These are phyloP conservation scores for Tupaia chinensis DNA, from an alignment of 2,113 vertebrate species.

Conservation along the genomic window DNA sequence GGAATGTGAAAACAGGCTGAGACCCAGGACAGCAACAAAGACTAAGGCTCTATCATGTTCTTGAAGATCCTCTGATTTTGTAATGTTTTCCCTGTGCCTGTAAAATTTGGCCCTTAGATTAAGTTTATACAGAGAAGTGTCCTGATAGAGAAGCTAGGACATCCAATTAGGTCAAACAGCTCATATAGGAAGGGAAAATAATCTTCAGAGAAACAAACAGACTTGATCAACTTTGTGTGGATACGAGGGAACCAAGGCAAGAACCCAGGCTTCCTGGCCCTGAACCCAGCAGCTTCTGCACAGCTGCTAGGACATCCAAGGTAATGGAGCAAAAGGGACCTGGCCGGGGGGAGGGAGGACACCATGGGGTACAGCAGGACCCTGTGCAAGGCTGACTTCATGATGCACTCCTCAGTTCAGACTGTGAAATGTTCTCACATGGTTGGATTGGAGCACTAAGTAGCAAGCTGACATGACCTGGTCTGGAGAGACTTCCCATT, in stretches of 20 bases:
- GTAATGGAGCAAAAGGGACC: neutral
- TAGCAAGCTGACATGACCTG: neutral
- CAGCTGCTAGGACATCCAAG: neutral
- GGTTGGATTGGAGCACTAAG: neutral
- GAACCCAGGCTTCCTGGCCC: neutral
- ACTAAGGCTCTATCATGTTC: neutral
- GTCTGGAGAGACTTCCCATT: neutral
- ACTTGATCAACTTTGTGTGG: neutral
- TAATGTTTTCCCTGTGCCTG: neutral
- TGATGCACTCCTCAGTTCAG: neutral
- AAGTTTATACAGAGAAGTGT: neutral
- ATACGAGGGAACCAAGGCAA: neutral
- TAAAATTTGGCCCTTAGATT: neutral
- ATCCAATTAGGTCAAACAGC: neutral
- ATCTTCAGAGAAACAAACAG: neutral
- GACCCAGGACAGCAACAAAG: neutral
- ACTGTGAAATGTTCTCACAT: neutral
- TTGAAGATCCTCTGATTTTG: neutral
- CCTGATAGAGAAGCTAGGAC: neutral
- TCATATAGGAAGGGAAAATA: neutral
- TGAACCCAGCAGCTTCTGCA: rapidly evolving
- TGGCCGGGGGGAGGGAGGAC: neutral
- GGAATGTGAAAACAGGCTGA: too few relatives aligned
- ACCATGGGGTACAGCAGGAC: rapidly evolving
- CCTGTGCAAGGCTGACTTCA: neutral